These are phyloP conservation scores for Thyatira batis DNA, from an alignment of 2,888 invertebrate genomes.

Conservation along the genomic window DNA sequence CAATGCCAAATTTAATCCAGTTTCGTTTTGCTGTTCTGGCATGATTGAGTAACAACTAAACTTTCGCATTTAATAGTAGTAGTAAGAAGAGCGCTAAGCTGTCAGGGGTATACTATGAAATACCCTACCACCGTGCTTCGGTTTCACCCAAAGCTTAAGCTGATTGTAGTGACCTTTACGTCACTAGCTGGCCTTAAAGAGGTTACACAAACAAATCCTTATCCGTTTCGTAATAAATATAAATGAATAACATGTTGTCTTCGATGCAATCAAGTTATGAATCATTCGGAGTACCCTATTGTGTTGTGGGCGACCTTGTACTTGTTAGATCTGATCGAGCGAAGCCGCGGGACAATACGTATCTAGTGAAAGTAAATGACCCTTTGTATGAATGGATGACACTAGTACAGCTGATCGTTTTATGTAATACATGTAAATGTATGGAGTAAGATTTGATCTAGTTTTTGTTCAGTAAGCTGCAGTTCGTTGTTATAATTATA, in stretches of 20 bases:
- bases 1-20: no score
- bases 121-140: no score
- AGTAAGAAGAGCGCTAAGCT: no score
- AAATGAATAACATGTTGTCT: background rate
- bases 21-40: no score
- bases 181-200: background rate
- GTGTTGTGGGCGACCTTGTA: slow-evolving; percentile 36
- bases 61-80: no score
- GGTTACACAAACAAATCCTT: background rate
- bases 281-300: slow-evolving; percentile 20
- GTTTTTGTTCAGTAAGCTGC: no score
- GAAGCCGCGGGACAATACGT: slow-evolving; percentile 8
- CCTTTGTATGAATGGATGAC: slow-evolving; percentile 14
- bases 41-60: no score
- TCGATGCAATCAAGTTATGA: background rate
- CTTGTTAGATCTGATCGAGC: slow-evolving; percentile 27
- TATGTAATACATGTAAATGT: background rate
- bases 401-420: background rate
- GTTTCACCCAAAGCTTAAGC: no score
- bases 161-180: no score
- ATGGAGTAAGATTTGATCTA: no score
- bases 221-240: background rate
- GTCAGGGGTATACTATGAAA: no score
- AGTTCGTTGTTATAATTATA: no score
- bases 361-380: slow-evolving; percentile 44